Evolutionary conservation across 2,797 vertebrate species (phyloP), one percentile per base, ranked within the genome.

Genomic region (Anomalospiza imberbis): DNA sequence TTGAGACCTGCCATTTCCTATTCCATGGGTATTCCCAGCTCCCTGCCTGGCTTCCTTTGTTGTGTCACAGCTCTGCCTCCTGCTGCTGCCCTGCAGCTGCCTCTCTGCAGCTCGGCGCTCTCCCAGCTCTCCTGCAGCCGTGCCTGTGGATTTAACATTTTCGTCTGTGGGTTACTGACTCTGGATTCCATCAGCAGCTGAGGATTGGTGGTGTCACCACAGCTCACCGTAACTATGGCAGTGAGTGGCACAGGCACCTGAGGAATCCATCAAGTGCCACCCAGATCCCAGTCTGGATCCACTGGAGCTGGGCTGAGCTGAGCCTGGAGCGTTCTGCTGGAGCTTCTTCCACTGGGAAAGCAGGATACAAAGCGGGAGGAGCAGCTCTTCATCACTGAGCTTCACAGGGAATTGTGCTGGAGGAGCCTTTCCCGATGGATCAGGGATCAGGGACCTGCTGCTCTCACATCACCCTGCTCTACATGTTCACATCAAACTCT

Each of bases 221-320:
- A 0, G 9, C 71, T 29, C 24, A 32, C 44, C 38, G 1, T 8
- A 3, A 28, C 60, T 0, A 0, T 25, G 31, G 32, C 72, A 7
- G 9, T 3, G 7, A 40, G 17, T 7, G 4, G 20, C 84, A 6
- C 14, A 17, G 34, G 18, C 0, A 6, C 62, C 44, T 32, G 1
- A 12, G 26, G 42, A 72, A 40, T 42, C 48, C 20, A 3, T 40
- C 55, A 1, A 20, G 22, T 63, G 50, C 70, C 63, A 36, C 40
- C 36, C 0, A 3, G 66, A 71, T 62, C 17, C 11, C 2, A 0
- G 3, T 34, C 12, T 62, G 50, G 65, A 77, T 70, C 48, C 26
- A 7, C 50, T 32, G 55, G 54, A 87, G 17, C 1, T 6, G 48
- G 66, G 25, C 85, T 4, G 11, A 36, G 40, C 54, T 28, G 19